A percentile compares a stretch with the other conserved stretches of the same genome.
phyloP scores from a whole-genome alignment of 1,140 invertebrate species.

The Heterodera carotae region DNA sequence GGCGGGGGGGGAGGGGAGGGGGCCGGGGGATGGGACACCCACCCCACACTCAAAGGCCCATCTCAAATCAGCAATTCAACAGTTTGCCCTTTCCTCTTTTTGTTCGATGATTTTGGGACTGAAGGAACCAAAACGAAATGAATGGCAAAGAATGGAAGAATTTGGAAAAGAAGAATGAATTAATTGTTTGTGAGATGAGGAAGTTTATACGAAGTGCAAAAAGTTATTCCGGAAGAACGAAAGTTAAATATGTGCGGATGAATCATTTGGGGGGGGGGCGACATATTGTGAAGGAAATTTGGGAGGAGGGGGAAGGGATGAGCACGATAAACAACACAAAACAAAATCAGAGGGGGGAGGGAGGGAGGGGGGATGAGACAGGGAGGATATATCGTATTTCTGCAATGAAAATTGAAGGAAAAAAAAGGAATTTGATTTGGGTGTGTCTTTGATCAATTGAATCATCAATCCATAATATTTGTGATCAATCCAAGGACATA shows the following conservation, averaged over 20 bases:
- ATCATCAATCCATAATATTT: too few species aligned
- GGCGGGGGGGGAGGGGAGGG: too few species aligned
- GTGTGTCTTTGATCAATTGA: too few species aligned
- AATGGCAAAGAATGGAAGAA: too few species aligned
- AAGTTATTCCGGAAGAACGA: not conserved
- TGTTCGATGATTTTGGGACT: not conserved
- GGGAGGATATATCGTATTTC: constrained; percentile 2
- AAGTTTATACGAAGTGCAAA: not conserved
- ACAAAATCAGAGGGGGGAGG: not conserved
- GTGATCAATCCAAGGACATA: too few species aligned
- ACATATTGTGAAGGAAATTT: constrained; percentile 1
- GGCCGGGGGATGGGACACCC: too few species aligned
- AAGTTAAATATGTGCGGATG: not conserved
- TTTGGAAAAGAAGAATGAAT: not conserved
- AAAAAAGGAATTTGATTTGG: not conserved
- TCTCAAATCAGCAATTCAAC: not conserved
- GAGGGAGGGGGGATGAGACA: not conserved
- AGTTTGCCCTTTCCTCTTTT: not conserved
- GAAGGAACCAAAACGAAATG: not conserved
- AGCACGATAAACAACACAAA: constrained; percentile 6
- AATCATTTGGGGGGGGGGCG: not conserved
- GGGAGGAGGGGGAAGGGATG: not conserved
- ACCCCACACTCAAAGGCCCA: not conserved
- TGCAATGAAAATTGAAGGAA: not conserved
- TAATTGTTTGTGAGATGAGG: not conserved